Evolutionary conservation across 2,888 invertebrate genomes (phyloP).

Genomic region (Tenthredo mesomela): DNA sequence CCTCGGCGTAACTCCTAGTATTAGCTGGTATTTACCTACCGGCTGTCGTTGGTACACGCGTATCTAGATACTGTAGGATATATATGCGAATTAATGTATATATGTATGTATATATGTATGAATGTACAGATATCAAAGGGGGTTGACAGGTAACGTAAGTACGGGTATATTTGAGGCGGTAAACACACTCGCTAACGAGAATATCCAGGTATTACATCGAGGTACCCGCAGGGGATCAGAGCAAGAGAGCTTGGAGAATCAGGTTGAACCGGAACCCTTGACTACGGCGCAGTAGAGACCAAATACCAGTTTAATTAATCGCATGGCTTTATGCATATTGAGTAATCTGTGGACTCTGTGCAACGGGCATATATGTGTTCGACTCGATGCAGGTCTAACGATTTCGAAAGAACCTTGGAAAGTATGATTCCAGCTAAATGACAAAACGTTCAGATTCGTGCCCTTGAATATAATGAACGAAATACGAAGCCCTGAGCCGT

Average conservation of each 20-base stretch:
- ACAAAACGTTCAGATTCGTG: neutral
- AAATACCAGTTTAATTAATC: constrained; percentile 73
- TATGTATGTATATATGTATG: neutral
- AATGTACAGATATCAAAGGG: neutral
- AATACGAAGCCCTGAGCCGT: neutral
- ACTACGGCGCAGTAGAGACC: constrained; percentile 66
- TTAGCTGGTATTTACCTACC: constrained; percentile 35
- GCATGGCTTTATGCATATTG: constrained; percentile 52
- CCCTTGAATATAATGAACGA: neutral
- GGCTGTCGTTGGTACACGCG: constrained; percentile 6
- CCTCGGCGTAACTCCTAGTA: constrained; percentile 30
- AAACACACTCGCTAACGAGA: constrained; percentile 68
- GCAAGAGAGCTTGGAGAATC: constrained; percentile 27
- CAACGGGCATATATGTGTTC: neutral
- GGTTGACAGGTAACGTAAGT: constrained; percentile 56
- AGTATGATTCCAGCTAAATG: neutral
- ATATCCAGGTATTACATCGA: constrained; percentile 73
- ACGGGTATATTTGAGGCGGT: constrained; percentile 62
- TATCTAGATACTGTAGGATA: neutral
- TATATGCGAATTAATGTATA: neutral
- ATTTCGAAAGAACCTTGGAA: neutral
- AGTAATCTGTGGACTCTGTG: neutral
- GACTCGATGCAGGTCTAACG: neutral
- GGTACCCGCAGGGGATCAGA: constrained; percentile 53
- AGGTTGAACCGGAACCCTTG: constrained; percentile 42